phyloP scores from a whole-genome alignment of 2,113 vertebrate genomes.

The Recurvirostra avosetta region DNA sequence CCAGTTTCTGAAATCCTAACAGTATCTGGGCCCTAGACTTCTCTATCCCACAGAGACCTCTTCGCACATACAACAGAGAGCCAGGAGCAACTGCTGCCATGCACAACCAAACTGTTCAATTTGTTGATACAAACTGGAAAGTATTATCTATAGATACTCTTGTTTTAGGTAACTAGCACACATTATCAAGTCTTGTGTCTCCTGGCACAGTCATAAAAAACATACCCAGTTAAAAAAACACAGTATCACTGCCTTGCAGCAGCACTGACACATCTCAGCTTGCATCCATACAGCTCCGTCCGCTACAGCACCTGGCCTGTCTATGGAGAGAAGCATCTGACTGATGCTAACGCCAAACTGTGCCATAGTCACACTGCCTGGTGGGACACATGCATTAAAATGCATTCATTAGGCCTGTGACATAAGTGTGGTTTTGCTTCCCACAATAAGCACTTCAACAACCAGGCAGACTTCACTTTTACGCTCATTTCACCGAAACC shows the following conservation, averaged over 20 bases:
- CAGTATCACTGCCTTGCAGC: background rate
- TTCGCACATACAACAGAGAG: background rate
- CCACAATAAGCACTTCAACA: background rate
- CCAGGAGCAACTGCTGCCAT: background rate
- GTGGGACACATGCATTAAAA: background rate
- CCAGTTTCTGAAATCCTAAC: background rate
- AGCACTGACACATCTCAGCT: background rate
- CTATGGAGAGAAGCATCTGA: rapidly evolving
- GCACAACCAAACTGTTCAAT: background rate
- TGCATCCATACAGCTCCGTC: background rate
- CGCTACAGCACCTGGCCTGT: background rate
- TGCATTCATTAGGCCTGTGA: rapidly evolving
- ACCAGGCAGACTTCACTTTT: background rate
- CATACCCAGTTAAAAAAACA: background rate
- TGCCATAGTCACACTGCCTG: background rate
- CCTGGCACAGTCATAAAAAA: background rate
- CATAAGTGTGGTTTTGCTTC: rapidly evolving
- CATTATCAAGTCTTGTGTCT: background rate
- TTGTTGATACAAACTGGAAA: background rate
- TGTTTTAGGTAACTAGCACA: background rate
- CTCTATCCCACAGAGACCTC: background rate
- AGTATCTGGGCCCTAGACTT: background rate
- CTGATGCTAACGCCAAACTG: background rate
- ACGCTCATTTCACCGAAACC: background rate
- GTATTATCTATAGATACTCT: background rate